A percentile compares a stretch with the other conserved stretches of the same genome.
Evolutionary conservation across 2,888 invertebrate species (phyloP).

Genomic region (Xestia c-nigrum): DNA sequence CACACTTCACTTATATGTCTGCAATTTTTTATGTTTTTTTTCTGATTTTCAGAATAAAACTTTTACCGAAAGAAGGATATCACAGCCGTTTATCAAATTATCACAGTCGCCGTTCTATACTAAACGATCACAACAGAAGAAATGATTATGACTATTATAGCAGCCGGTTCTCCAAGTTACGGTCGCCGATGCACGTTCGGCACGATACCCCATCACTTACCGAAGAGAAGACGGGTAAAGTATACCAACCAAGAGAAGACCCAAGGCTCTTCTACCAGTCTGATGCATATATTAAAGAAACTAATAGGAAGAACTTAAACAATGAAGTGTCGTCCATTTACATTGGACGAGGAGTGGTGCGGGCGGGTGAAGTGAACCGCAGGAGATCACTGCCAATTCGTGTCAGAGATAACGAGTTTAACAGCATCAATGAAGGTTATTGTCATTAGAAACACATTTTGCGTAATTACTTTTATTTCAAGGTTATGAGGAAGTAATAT

Average conservation of each 20-base stretch:
- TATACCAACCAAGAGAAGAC: conserved; percentile 85
- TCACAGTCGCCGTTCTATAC: conserved; percentile 71
- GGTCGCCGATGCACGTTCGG: conserved; percentile 73
- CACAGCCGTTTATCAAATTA: conserved; percentile 52
- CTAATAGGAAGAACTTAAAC: conserved; percentile 78
- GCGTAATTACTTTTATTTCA: conserved; percentile 24
- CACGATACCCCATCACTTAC: conserved; percentile 72
- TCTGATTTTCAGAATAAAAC: conserved; percentile 75
- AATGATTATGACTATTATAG: conserved; percentile 86
- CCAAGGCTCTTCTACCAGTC: conserved; percentile 86
- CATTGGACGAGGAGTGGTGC: conserved; percentile 80
- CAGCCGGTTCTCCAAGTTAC: conserved; percentile 77
- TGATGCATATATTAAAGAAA: conserved; percentile 84
- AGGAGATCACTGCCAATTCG: conserved; percentile 66
- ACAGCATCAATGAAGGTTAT: conserved; percentile 69
- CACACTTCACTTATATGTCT: conserved; percentile 40
- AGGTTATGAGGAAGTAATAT: conserved; percentile 1
- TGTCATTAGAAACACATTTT: conserved; percentile 29
- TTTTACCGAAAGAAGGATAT: conserved; percentile 70
- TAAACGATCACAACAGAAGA: conserved; percentile 67
- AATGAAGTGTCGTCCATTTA: conserved; percentile 80
- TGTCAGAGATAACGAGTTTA: conserved; percentile 67
- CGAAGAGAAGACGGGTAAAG: conserved; percentile 74
- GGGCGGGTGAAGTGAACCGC: conserved; percentile 68
- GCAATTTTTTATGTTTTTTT: conserved; percentile 23